A percentile compares a stretch with the other conserved stretches of the same genome.
Evolutionary conservation across 2,888 invertebrate genomes (phyloP).

Genomic region (Caenorhabditis zanzibari): DNA sequence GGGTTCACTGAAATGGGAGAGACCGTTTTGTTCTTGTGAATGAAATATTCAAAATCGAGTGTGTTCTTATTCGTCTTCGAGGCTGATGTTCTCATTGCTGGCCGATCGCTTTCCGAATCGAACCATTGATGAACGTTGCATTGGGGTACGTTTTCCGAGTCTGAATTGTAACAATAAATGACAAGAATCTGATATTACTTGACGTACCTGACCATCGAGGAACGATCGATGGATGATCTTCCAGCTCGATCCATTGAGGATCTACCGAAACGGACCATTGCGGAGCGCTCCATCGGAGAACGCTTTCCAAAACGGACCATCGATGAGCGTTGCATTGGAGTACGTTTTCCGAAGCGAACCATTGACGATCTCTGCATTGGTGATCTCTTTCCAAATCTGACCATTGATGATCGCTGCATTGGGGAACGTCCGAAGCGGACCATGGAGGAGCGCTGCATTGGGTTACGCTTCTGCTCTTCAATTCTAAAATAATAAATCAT

Average conservation of each 20-base stretch:
- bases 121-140: conserved; percentile 74
- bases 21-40: conserved; percentile 56
- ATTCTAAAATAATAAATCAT: conserved; percentile 23
- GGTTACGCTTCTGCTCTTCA: conserved; percentile 51
- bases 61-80: not conserved
- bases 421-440: conserved; percentile 71
- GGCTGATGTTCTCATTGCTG: conserved; percentile 1
- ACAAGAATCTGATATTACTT: not conserved
- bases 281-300: conserved; percentile 71
- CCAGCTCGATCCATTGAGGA: conserved; percentile 56
- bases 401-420: conserved; percentile 73
- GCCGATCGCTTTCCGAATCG: conserved; percentile 66
- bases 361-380: conserved; percentile 73
- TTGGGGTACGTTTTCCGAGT: conserved; percentile 74
- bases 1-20: conserved; percentile 30
- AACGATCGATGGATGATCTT: conserved; percentile 68
- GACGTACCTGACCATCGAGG: conserved; percentile 68
- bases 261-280: conserved; percentile 74
- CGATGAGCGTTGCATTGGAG: conserved; percentile 72
- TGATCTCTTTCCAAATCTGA: conserved; percentile 69
- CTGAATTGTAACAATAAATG: conserved; percentile 35
- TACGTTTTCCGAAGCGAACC: conserved; percentile 72
- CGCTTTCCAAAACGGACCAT: conserved; percentile 74
- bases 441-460: conserved; percentile 72
- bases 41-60: not conserved